These are phyloP conservation scores for Teleopsis dalmanni DNA, from an alignment of 1,140 invertebrate genomes.

Conservation along the genomic window DNA sequence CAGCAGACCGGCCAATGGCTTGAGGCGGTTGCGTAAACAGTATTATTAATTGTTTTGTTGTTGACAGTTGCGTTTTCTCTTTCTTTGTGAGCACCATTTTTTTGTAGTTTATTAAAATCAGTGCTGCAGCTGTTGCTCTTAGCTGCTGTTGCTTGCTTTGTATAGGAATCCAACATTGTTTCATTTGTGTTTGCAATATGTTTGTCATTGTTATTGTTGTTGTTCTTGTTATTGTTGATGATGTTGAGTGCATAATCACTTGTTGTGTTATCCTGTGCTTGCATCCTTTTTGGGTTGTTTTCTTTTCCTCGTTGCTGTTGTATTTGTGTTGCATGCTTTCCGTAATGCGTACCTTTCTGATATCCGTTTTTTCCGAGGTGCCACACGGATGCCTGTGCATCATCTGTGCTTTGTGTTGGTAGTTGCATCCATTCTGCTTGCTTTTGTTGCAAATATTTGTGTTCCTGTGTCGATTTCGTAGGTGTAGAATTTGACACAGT, in stretches of 20 bases:
- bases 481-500: too few species aligned
- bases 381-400: too few species aligned
- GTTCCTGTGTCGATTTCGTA: too few species aligned
- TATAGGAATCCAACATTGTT: slow-evolving; percentile 1
- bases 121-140: not conserved
- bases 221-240: not conserved
- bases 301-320: not conserved
- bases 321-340: not conserved
- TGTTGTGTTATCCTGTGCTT: slow-evolving; percentile 18
- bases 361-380: slow-evolving; percentile 13
- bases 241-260: not conserved
- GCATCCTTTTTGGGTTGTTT: slow-evolving; percentile 15
- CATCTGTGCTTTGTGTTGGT: too few species aligned
- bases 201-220: slow-evolving; percentile 16
- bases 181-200: not conserved
- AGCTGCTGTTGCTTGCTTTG: not conserved
- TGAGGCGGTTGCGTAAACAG: slow-evolving; percentile 8
- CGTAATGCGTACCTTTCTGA: slow-evolving; percentile 19
- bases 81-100: not conserved
- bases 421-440: too few species aligned
- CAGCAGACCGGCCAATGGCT: slow-evolving; percentile 1
- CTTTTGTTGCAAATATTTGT: too few species aligned
- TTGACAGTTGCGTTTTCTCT: not conserved
- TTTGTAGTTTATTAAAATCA: not conserved
- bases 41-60: slow-evolving; percentile 14